Evolutionary conservation across 2,888 invertebrate species (phyloP).

Genomic region (Andrena praecox): DNA sequence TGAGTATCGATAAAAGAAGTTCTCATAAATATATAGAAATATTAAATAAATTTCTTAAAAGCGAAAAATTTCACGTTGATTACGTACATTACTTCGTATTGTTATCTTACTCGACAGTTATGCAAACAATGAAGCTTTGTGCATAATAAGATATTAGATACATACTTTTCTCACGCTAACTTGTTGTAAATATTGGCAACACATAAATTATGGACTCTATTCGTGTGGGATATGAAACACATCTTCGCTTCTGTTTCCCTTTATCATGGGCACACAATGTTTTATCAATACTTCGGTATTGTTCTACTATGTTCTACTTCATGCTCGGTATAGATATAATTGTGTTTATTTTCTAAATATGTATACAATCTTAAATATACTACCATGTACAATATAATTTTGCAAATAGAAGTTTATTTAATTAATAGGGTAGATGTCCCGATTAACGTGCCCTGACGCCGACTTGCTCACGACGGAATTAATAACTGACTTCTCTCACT

Average conservation of each 20-base stretch:
- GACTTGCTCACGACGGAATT: too few relatives aligned
- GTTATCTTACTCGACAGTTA: not conserved
- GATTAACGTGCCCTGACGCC: too few relatives aligned
- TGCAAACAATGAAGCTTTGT: not conserved
- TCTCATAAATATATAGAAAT: not conserved
- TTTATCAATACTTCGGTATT: constrained; percentile 41
- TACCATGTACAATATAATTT: too few relatives aligned
- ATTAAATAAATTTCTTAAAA: not conserved
- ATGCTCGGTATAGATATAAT: too few relatives aligned
- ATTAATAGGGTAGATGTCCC: too few relatives aligned
- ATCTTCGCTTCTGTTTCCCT: not conserved
- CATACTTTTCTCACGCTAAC: not conserved
- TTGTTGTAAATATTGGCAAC: not conserved
- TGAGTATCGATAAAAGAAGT: not conserved
- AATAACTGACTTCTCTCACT: too few relatives aligned
- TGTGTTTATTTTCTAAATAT: too few relatives aligned
- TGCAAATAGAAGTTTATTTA: too few relatives aligned
- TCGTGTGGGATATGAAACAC: not conserved
- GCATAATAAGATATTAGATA: not conserved
- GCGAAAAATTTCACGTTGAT: not conserved
- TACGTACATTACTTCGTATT: not conserved
- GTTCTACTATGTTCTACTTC: not conserved
- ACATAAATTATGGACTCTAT: not conserved
- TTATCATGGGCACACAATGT: constrained; percentile 15
- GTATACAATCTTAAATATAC: too few relatives aligned